Base-by-base conservation (phyloP, 2,888 invertebrate species). In the Trichogramma evanescens region DNA sequence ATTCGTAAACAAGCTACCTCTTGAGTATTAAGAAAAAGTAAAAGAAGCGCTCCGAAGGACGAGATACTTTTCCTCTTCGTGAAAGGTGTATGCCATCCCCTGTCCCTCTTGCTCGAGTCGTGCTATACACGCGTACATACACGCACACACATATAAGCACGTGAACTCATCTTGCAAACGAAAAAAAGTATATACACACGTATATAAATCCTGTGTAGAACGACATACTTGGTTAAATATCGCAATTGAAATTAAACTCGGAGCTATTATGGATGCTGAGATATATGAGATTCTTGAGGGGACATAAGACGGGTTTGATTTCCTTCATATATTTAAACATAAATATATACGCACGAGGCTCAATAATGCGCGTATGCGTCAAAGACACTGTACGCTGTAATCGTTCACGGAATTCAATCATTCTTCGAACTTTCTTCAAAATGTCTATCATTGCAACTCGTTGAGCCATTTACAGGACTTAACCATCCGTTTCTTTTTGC, bases 1-100 rank as follows among this genome's bases (percentile, higher is more conserved):
- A 60, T 61, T 63, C 58, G 61, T 58, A 63, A 63, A 58, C 63
- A 58, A 61, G 54, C 60, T 55, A 39, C 53, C 40, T 26, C 26
- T 26, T 55, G 44, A 54, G 57, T 46, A 61, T 56, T 8, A 50
- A 56, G 38, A 46, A 54, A 48, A 49, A 10, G 38, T 43, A n/a
- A 53, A 44, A 43, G 45, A n/a, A 39, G 13, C 4, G 49, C 41
- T 50, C 10, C n/a, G 48, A 48, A 48, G 13, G 48, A 48, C 10
- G 48, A 48, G 13, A 48, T 10, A 48, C n/a, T 48, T 13, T 48
- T 13, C 48, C 48, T 6, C 10, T 48, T 48, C 10, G 48, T 26
- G 26, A 26, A n/a, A 51, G 40, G 40, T 41, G 1, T 38, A 26
- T 26, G 26, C 26, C 26, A 26, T 26, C 26, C 26, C 26, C 26